Conservation (phyloP, 2,113 vertebrate genomes). For the Rhodinocichla rosea region DNA sequence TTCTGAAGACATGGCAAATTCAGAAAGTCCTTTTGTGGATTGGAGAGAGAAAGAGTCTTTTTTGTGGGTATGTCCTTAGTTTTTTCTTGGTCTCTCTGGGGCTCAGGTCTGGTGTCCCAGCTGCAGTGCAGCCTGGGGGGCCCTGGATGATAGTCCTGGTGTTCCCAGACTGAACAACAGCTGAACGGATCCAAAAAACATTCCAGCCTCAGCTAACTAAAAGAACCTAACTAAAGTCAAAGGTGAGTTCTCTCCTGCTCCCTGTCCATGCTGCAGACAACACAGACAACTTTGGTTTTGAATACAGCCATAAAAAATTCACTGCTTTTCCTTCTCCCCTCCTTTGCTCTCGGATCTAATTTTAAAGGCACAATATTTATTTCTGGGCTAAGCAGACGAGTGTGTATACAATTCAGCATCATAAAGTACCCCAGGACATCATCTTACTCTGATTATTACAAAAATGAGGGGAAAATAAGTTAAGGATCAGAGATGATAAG, state of each 20-base stretch:
- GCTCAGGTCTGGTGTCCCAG: neutral
- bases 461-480: neutral
- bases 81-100: neutral
- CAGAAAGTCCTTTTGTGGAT: no score
- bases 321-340: neutral
- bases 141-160: neutral
- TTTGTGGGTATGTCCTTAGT: neutral
- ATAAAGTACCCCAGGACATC: neutral
- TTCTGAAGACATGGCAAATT: neutral
- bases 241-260: neutral
- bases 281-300: neutral
- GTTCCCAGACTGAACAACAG: no score
- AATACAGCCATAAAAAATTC: neutral
- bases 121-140: fast-evolving
- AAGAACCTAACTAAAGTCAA: neutral
- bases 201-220: neutral
- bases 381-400: neutral
- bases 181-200: neutral
- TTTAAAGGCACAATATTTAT: neutral
- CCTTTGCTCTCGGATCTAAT: neutral
- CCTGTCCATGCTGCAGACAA: neutral
- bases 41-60: neutral
- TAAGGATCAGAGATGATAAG: neutral
- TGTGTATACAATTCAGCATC: neutral
- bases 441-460: neutral